Evolutionary conservation across 2,113 vertebrate genomes (phyloP).

Genomic region (Bettongia penicillata): DNA sequence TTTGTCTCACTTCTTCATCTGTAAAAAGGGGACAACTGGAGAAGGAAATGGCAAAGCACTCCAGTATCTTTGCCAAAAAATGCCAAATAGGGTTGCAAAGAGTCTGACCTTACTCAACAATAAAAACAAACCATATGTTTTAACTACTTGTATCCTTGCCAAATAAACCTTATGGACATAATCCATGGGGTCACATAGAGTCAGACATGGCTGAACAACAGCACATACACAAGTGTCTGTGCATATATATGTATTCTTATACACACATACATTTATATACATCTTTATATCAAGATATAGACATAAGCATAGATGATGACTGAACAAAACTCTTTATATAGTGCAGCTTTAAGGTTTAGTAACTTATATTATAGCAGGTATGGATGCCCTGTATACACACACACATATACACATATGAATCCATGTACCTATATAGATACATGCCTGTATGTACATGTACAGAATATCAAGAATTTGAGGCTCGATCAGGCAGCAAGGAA

Average conservation of each 20-base stretch:
- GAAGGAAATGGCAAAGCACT: too few species aligned
- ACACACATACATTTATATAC: background rate
- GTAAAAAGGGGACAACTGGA: too few species aligned
- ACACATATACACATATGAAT: background rate
- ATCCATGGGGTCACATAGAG: background rate
- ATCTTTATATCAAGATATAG: background rate
- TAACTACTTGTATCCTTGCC: too few species aligned
- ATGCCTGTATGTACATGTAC: background rate
- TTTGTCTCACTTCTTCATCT: too few species aligned
- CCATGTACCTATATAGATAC: background rate
- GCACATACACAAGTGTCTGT: too few species aligned
- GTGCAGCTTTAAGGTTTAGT: background rate
- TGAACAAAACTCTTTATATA: background rate
- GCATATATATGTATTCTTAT: background rate
- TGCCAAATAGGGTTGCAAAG: too few species aligned
- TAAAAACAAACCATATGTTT: too few species aligned
- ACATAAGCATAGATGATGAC: background rate
- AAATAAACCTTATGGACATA: background rate
- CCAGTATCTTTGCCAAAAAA: too few species aligned
- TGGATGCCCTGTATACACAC: background rate
- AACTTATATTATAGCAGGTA: background rate
- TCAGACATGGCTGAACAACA: background rate
- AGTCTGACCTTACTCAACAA: too few species aligned
- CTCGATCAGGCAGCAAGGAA: background rate
- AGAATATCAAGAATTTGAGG: background rate